Percentiles rank a stretch among this genome's conserved stretches.
phyloP scores from a whole-genome alignment of 2,888 invertebrate species.

The Blomia tropicalis region DNA sequence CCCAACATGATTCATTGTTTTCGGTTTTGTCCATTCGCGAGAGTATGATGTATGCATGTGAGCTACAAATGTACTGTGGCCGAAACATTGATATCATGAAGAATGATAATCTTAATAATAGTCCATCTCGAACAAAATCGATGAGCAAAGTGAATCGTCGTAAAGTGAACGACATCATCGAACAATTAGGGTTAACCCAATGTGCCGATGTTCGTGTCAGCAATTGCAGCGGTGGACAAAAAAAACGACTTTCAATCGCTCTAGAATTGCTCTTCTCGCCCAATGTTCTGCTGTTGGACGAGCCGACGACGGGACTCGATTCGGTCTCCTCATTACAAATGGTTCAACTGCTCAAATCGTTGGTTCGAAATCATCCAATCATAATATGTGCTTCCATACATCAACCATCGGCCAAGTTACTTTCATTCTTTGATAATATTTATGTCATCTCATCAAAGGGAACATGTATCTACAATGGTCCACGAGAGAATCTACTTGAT shows the following conservation, averaged over 20 bases:
- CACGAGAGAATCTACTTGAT: conserved; percentile 7
- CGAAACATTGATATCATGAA: conserved; percentile 4
- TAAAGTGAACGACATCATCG: conserved; percentile 11
- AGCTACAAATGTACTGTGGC: conserved; percentile 4
- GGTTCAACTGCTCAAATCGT: conserved; percentile 18
- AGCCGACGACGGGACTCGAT: conserved; percentile 24
- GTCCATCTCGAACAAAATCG: background rate
- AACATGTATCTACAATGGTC: conserved; percentile 23
- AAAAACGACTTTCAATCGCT: conserved; percentile 18
- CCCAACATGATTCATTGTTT: conserved; percentile 12
- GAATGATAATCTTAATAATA: background rate
- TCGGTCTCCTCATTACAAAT: conserved; percentile 19
- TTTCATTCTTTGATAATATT: conserved; percentile 17
- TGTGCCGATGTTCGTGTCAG: conserved; percentile 17
- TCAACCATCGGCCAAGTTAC: conserved; percentile 21
- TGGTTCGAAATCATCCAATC: conserved; percentile 7
- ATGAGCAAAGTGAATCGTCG: background rate
- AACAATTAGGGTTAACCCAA: background rate
- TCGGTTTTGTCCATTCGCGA: background rate
- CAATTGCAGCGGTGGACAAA: conserved; percentile 18
- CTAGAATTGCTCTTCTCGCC: conserved; percentile 19
- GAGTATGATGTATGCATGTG: conserved; percentile 6
- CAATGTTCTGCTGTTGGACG: conserved; percentile 19
- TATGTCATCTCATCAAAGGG: conserved; percentile 22
- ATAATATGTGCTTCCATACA: conserved; percentile 24